These are phyloP conservation scores for Corythornis madagascariensis DNA, from an alignment of 2,113 vertebrate genomes.

Conservation along the genomic window DNA sequence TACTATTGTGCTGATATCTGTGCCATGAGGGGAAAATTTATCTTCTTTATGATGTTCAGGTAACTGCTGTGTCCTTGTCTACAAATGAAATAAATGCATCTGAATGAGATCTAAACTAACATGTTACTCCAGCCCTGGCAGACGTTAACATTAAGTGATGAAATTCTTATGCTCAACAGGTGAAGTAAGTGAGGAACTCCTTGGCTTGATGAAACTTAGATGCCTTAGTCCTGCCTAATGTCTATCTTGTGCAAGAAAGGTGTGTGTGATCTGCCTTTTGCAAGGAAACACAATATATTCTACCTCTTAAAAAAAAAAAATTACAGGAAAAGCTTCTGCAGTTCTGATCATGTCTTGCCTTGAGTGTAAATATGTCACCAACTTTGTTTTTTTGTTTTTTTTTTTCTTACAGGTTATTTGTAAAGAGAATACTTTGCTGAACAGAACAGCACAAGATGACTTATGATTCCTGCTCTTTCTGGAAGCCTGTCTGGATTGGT, in stretches of 20 bases:
- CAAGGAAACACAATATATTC: background rate
- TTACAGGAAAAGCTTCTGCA: background rate
- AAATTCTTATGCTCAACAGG: background rate
- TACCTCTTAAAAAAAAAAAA: background rate
- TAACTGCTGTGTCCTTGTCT: background rate
- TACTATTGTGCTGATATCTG: background rate
- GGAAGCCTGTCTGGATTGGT: conserved; percentile 32
- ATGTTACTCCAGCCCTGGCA: background rate
- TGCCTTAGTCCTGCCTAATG: background rate
- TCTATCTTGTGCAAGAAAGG: background rate
- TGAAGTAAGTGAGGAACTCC: background rate
- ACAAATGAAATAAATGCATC: background rate
- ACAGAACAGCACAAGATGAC: conserved; percentile 31
- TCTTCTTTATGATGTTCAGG: background rate
- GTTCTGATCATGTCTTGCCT: background rate
- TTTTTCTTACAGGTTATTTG: background rate
- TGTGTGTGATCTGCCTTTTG: background rate
- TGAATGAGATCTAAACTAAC: background rate
- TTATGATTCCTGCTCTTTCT: background rate
- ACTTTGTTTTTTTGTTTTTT: background rate
- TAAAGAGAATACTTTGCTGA: conserved; percentile 34
- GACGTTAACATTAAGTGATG: background rate
- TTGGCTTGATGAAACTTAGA: background rate
- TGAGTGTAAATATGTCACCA: background rate
- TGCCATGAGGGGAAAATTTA: background rate